Evolutionary conservation across 1,140 invertebrate genomes (phyloP).

Genomic region (Holcopasites calliopsidis): DNA sequence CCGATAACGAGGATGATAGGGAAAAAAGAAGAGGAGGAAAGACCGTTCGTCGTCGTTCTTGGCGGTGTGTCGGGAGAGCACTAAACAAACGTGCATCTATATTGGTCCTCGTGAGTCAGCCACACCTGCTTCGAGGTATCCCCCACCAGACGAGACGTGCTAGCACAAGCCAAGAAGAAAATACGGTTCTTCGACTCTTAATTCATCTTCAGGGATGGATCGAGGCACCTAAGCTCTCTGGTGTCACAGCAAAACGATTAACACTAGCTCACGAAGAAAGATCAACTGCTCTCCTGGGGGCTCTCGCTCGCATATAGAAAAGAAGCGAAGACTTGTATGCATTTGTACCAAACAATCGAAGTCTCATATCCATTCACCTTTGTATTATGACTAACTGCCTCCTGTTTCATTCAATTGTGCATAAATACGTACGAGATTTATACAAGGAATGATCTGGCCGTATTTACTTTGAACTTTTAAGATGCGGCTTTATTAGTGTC

Average conservation of each 20-base stretch:
- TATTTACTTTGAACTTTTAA: conserved; percentile 14
- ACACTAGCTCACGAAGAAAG: no score
- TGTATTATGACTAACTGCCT: no score
- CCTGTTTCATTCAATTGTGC: no score
- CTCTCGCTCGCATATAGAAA: no score
- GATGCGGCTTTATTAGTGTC: not conserved
- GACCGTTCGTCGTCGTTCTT: conserved; percentile 70
- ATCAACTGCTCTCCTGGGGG: not conserved
- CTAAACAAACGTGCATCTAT: conserved; percentile 74
- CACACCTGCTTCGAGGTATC: conserved; percentile 72
- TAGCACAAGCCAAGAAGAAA: conserved; percentile 75
- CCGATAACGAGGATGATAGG: conserved; percentile 29
- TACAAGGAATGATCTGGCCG: not conserved
- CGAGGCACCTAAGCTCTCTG: not conserved
- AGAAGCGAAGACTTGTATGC: no score
- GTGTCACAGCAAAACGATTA: not conserved
- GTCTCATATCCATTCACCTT: no score
- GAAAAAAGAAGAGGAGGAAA: conserved; percentile 34
- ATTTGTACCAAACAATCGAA: no score
- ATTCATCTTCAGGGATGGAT: conserved; percentile 62
- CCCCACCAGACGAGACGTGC: conserved; percentile 51
- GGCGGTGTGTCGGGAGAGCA: conserved; percentile 72
- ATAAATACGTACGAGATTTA: not conserved
- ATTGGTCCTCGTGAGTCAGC: conserved; percentile 75
- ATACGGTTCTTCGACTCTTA: conserved; percentile 65